phyloP scores from a whole-genome alignment of 2,888 invertebrate species.

The Drosophila rubida region DNA sequence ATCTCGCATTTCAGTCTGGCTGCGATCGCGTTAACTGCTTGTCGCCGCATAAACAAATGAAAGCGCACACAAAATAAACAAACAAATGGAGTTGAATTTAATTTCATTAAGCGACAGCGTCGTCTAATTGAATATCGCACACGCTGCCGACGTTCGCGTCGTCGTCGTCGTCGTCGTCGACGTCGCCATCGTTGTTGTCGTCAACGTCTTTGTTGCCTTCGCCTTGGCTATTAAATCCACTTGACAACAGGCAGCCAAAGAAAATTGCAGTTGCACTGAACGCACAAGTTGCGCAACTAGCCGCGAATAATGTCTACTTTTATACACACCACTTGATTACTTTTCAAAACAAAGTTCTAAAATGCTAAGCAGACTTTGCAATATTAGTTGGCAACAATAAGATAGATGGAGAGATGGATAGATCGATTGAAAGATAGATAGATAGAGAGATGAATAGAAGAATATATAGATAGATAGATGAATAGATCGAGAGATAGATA shows the following conservation, averaged over 20 bases:
- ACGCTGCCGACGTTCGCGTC: constrained; percentile 24
- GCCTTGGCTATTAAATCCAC: constrained; percentile 52
- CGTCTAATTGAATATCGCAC: constrained; percentile 71
- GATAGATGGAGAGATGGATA: too few relatives aligned
- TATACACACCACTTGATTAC: too few relatives aligned
- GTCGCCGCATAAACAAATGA: constrained; percentile 64
- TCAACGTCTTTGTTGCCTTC: constrained; percentile 11
- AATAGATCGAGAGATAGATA: too few relatives aligned
- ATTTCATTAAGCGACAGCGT: constrained; percentile 67
- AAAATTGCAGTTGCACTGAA: constrained; percentile 47
- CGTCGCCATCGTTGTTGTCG: not conserved
- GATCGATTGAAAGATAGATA: too few relatives aligned
- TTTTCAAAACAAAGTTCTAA: too few relatives aligned
- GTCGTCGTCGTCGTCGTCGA: constrained; percentile 7
- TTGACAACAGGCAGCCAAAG: constrained; percentile 62
- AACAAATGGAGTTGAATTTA: constrained; percentile 75
- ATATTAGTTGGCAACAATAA: too few relatives aligned
- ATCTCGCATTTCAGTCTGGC: not conserved
- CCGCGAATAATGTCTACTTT: too few relatives aligned
- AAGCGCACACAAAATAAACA: constrained; percentile 62
- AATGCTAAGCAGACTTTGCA: too few relatives aligned
- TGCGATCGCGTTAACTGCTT: constrained; percentile 71
- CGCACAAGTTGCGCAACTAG: not conserved
- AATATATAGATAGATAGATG: too few relatives aligned
- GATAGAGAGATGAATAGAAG: too few relatives aligned